phyloP scores from a whole-genome alignment of 2,113 vertebrate genomes.

The human (Homo sapiens) region DNA sequence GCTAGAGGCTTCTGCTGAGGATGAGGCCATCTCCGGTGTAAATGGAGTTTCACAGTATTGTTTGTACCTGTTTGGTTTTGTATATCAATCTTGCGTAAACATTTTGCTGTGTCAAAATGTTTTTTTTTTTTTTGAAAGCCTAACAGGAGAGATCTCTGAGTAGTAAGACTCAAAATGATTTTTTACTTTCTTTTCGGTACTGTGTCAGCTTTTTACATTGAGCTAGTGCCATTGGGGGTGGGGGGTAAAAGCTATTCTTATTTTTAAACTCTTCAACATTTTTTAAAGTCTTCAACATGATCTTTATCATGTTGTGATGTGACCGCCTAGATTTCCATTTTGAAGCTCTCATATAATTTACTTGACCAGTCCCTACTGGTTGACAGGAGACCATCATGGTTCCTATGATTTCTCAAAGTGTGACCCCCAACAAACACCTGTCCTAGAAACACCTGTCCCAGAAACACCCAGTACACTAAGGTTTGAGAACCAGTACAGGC shows the following conservation, averaged over 20 bases:
- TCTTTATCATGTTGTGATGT: not conserved
- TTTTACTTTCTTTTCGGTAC: not conserved
- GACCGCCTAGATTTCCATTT: not conserved
- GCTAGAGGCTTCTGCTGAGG: not conserved
- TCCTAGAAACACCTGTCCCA: not conserved
- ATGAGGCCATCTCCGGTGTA: not conserved
- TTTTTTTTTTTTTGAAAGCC: not conserved
- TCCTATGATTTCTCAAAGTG: not conserved
- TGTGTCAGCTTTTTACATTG: not conserved
- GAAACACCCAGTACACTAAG: not conserved
- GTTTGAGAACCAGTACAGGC: not conserved
- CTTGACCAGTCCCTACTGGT: not conserved
- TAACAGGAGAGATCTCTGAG: not conserved
- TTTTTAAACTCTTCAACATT: slow-evolving; percentile 16
- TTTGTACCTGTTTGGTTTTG: not conserved
- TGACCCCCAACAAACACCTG: not conserved
- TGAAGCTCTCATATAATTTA: not conserved
- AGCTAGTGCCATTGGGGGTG: not conserved
- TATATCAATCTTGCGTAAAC: not conserved
- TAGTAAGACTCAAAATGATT: slow-evolving; percentile 5
- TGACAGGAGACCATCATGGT: not conserved
- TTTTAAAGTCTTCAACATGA: not conserved
- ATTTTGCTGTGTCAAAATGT: not conserved
- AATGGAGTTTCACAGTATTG: not conserved
- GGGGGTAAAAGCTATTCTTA: not conserved